A percentile compares a stretch with the other conserved stretches of the same genome.
Evolutionary conservation across 2,888 invertebrate genomes (phyloP).

Genomic region (Drymonia ruficornis): DNA sequence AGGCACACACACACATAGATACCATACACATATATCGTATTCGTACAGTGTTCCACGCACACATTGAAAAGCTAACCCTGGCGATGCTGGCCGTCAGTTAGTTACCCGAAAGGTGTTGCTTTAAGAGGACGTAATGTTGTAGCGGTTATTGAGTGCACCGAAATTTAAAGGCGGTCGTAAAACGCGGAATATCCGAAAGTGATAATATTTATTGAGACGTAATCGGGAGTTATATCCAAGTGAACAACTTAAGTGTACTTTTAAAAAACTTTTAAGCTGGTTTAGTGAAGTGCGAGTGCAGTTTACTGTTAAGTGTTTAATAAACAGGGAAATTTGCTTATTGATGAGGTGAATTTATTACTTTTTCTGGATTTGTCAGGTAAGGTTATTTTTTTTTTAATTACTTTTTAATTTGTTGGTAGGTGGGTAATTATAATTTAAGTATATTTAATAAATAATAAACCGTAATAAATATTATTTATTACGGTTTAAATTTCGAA

Average conservation of each 20-base stretch:
- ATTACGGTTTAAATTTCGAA: too few species aligned
- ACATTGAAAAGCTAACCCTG: conserved; percentile 60
- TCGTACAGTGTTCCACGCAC: conserved; percentile 52
- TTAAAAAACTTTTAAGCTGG: conserved; percentile 30
- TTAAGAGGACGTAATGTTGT: conserved; percentile 25
- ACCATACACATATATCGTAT: conserved; percentile 34
- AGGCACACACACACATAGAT: conserved; percentile 57
- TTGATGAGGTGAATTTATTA: conserved; percentile 23
- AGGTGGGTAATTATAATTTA: too few species aligned
- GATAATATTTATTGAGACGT: conserved; percentile 38
- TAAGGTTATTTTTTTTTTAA: conserved; percentile 29
- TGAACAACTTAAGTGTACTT: conserved; percentile 38
- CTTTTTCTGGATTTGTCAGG: conserved; percentile 36
- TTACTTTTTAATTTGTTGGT: background rate
- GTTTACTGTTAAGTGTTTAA: conserved; percentile 37
- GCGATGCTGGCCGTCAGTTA: conserved; percentile 67
- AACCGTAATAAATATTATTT: too few species aligned
- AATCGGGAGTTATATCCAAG: conserved; percentile 20
- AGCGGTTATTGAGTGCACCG: conserved; percentile 29
- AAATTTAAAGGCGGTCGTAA: conserved; percentile 36
- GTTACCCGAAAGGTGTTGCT: conserved; percentile 44
- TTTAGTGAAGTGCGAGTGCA: conserved; percentile 40
- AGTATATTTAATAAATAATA: too few species aligned
- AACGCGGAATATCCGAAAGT: conserved; percentile 33
- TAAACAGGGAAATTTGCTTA: conserved; percentile 31